Percentiles rank a stretch among this genome's conserved stretches.
These are phyloP conservation scores for Iphiclides podalirius DNA, from an alignment of 2,888 invertebrate genomes.

Conservation along the genomic window DNA sequence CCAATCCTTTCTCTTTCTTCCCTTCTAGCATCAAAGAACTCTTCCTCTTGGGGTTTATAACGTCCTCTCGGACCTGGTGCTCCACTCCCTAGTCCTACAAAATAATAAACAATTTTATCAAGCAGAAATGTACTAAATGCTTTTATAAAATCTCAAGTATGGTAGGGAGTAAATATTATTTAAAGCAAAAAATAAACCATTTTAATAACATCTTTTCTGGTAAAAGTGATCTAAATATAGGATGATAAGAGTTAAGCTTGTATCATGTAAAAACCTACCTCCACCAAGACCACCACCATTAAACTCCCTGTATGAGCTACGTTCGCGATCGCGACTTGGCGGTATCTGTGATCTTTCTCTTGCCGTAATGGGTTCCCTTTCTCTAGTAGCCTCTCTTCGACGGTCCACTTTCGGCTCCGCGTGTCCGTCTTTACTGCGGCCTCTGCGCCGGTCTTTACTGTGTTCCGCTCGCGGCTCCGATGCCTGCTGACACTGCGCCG, in stretches of 20 bases:
- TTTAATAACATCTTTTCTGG: no score
- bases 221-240: no score
- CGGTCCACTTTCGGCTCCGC: conserved; percentile 12
- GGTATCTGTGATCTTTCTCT: conserved; percentile 25
- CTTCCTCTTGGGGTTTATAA: conserved; percentile 79
- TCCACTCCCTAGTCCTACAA: conserved; percentile 46
- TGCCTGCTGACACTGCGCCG: conserved; percentile 21
- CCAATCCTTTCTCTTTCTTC: conserved; percentile 88
- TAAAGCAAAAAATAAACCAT: no score
- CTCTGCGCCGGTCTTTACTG: conserved; percentile 21
- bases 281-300: conserved; percentile 55
- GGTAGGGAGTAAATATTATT: no score
- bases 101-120: no score
- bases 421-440: conserved; percentile 3
- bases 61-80: conserved; percentile 38
- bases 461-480: conserved; percentile 16
- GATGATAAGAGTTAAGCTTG: no score
- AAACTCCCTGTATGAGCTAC: conserved; percentile 42
- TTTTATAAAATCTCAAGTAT: background rate
- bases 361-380: conserved; percentile 2
- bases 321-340: conserved; percentile 33
- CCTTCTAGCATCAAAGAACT: conserved; percentile 85
- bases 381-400: conserved; percentile 14
- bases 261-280: conserved; percentile 41
- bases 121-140: background rate